phyloP scores from a whole-genome alignment of 2,113 vertebrate genomes.

The Parus major region DNA sequence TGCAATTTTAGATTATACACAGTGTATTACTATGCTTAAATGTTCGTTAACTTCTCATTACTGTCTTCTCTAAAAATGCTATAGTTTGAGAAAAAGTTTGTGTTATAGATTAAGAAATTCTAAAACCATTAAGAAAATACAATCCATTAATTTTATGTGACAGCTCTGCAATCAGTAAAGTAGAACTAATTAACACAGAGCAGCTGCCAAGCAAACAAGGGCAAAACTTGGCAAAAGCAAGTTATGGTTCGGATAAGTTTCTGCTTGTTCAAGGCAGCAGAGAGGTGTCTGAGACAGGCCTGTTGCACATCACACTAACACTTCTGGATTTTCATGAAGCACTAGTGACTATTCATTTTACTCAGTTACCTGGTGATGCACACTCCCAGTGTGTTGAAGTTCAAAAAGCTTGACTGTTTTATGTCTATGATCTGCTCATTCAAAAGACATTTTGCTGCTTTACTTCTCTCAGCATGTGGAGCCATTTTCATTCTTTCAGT shows the following conservation, averaged over 20 bases:
- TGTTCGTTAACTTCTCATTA: neutral
- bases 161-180: neutral
- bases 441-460: neutral
- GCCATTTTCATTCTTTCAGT: neutral
- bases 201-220: neutral
- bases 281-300: neutral
- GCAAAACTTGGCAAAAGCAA: slow-evolving; percentile 8
- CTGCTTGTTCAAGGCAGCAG: neutral
- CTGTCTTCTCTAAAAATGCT: neutral
- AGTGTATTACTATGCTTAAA: neutral
- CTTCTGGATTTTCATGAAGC: neutral
- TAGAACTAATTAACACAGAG: neutral
- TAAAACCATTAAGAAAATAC: neutral
- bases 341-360: neutral
- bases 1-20: neutral
- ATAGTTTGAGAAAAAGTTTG: neutral
- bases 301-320: neutral
- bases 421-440: neutral
- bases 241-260: neutral
- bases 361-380: neutral
- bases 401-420: neutral
- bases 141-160: neutral
- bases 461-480: neutral
- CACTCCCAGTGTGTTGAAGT: neutral
- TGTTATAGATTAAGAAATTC: neutral